Evolutionary conservation across 2,888 invertebrate species (phyloP), one percentile per base, ranked within the genome.

Genomic region (Aspidiotus rigidus): DNA sequence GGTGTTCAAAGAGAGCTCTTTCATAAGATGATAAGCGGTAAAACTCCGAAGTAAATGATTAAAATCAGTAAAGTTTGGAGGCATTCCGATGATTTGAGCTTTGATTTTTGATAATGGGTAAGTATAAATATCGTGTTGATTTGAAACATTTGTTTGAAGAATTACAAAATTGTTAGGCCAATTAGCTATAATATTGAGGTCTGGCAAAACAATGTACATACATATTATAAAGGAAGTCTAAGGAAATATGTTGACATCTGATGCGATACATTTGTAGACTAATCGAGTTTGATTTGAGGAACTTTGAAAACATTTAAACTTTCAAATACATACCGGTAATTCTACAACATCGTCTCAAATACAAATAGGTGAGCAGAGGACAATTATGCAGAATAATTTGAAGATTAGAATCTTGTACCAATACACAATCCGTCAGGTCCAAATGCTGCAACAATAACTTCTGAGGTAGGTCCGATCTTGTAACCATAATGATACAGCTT

Each of bases 361-460:
- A 95, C 62, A 95, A 82, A 79, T 90, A 92, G 74, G 87, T 86
- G 72, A 95, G 81, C 74, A 92, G 89, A 0, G 93, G 90, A 78
- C 93, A 94, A 75, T 90, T 90, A 73, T 89, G 86, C 10, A 94
- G 88, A 64, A 93, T 85, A 59, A 89, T 84, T 74, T 89, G 86
- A 13, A 95, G 83, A 0, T 93, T 92, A 40, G 86, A 84, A 78
- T 95, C 94, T 72, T 91, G 89, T 56, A 95, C 83, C 16, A 85
- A 84, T 70, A 86, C 84, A 77, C 95, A 95, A 79, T 95, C 94
- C 7, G 93, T 93, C 74, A 95, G 83, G 80, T 95, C 94, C 73
- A 95, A 82, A 78, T 90, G 90, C 77, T 93, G 92, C 59, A 94
- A 81, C 59, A 89, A 85, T 13, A 93, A 83, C 64, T 86, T 80